Base-by-base conservation (phyloP, 2,113 vertebrate genomes). In the Epinephelus lanceolatus region DNA sequence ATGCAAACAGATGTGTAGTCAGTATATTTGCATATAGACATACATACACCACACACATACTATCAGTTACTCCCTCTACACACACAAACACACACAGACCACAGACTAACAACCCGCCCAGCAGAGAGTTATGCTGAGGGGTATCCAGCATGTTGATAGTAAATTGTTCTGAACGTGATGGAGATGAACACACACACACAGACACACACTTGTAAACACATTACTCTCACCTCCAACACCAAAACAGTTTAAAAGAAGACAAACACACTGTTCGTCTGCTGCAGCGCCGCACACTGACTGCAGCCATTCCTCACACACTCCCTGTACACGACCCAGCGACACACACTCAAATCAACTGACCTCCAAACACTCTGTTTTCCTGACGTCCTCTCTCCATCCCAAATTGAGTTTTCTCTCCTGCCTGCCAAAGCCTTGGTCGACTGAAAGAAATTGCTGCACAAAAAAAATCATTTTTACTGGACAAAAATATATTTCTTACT, bases 391-490 rank as follows among this genome's bases (percentile, higher is more conserved):
- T 73, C 25, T n/a, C 21, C 19, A 5, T 23, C 65, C 30, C 61
- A 86, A 68, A 89, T 84, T 71, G 63, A 84, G 51, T 88, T 85
- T 79, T 86, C 82, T 72, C 52, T 80, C 61, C 71, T 0, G 14
- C 21, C 77, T 42, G 68, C 73, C 73, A 45, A 55, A 61, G 21
- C 5, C 23, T 42, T 3, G 69, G 11, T 17, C 2, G 62, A 33
- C 21, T 17, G 7, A 75, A 82, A 47, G 15, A 84, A 76, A 85
- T 71, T 14, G 66, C 56, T 65, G 25, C 51, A 76, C 12, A 7
- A 70, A 53, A 47, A 69, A 71, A 52, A 52, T 12, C 21, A 17
- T 18, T 60, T 60, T 52, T 27, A 37, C 52, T 23, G 27, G 40
- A 63, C 40, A 68, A 17, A 61, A 40, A 65, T 45, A 13, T 49